phyloP scores from a whole-genome alignment of 2,888 invertebrate genomes.

The Dicranocentrus wangi region DNA sequence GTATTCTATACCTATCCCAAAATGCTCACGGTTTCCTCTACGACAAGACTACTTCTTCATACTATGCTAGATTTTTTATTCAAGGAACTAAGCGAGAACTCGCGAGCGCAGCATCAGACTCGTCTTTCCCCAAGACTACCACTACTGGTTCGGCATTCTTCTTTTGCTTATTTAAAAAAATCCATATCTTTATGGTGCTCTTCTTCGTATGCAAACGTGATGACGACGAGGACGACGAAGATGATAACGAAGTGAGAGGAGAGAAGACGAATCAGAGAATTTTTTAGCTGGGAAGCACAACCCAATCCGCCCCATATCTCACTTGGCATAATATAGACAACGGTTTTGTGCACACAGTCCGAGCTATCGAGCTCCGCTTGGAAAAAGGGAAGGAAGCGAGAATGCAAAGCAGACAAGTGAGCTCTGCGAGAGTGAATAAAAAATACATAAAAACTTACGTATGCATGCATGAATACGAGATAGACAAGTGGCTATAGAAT shows the following conservation, averaged over 20 bases:
- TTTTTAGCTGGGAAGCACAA: slow-evolving; percentile 49
- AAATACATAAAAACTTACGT: slow-evolving; percentile 61
- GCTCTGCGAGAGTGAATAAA: slow-evolving; percentile 53
- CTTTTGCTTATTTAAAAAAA: slow-evolving; percentile 60
- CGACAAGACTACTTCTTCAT: not conserved
- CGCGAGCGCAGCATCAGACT: slow-evolving; percentile 42
- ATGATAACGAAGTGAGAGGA: slow-evolving; percentile 34
- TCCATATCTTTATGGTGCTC: slow-evolving; percentile 58
- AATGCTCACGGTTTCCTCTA: not conserved
- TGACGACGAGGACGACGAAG: slow-evolving; percentile 43
- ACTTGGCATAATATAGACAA: slow-evolving; percentile 18
- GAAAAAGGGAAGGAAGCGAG: slow-evolving; percentile 57
- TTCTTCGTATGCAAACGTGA: slow-evolving; percentile 61
- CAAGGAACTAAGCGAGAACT: not conserved
- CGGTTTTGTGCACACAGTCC: slow-evolving; percentile 13
- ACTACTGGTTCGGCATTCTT: slow-evolving; percentile 42
- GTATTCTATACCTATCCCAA: not conserved
- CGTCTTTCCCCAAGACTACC: no score
- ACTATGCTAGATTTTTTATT: slow-evolving; percentile 5
- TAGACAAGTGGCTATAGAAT: slow-evolving; percentile 45
- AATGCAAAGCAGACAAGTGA: slow-evolving; percentile 55
- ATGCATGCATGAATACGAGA: slow-evolving; percentile 60
- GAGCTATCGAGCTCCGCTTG: not conserved
- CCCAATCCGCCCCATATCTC: slow-evolving; percentile 59
- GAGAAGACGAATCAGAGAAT: slow-evolving; percentile 59